Percentiles rank a stretch among this genome's conserved stretches.
These are phyloP conservation scores for Apocrypta bakeri DNA, from an alignment of 1,140 invertebrate species.

Conservation along the genomic window DNA sequence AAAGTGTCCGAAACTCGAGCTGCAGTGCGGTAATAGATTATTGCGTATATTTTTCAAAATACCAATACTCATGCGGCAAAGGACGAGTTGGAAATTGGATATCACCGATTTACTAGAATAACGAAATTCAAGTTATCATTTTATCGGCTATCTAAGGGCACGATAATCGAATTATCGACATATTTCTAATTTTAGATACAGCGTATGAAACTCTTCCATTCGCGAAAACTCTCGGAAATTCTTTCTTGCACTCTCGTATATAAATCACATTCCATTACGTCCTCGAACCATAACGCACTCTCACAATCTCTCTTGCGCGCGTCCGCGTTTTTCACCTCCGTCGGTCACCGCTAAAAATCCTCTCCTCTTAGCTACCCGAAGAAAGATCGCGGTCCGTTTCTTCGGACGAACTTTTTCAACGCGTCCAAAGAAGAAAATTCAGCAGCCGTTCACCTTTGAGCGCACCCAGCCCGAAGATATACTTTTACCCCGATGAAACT, in stretches of 20 bases:
- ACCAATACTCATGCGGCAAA: too few species aligned
- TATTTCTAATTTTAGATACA: background rate
- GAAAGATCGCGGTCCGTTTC: background rate
- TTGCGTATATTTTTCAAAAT: too few species aligned
- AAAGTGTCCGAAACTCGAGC: background rate
- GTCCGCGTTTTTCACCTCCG: slow-evolving; percentile 17
- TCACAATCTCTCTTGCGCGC: background rate
- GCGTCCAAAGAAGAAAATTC: slow-evolving; percentile 29
- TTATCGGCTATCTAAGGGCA: too few species aligned
- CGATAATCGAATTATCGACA: background rate
- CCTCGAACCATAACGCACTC: slow-evolving; percentile 9
- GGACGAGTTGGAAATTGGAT: too few species aligned
- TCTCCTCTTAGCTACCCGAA: background rate
- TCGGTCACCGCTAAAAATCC: slow-evolving; percentile 21
- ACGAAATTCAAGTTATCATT: too few species aligned
- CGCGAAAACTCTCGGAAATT: background rate
- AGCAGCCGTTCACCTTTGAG: slow-evolving; percentile 3
- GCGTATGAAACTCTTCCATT: background rate
- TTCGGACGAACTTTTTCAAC: slow-evolving; percentile 40
- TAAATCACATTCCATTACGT: slow-evolving; percentile 41
- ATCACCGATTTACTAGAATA: too few species aligned
- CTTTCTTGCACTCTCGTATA: background rate
- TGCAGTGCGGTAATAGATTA: background rate
- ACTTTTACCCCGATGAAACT: slow-evolving; percentile 47
- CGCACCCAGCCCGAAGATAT: slow-evolving; percentile 9